Evolutionary conservation across 2,888 invertebrate species (phyloP).

Genomic region (Ametastegia equiseti): DNA sequence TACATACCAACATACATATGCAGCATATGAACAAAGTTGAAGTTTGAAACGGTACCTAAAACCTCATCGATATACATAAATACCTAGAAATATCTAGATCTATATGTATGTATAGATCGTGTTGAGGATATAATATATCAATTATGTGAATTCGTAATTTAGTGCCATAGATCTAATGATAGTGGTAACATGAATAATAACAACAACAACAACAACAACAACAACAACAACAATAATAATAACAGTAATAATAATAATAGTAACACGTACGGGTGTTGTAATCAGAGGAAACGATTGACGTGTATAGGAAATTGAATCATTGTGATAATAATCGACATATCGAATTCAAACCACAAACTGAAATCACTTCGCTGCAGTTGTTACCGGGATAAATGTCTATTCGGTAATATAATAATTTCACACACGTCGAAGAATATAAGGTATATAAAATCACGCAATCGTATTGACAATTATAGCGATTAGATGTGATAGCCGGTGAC

Average conservation of each 20-base stretch:
- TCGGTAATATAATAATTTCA: too few relatives aligned
- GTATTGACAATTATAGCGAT: too few relatives aligned
- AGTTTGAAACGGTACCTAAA: not conserved
- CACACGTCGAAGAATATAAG: too few relatives aligned
- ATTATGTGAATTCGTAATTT: not conserved
- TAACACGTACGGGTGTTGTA: not conserved
- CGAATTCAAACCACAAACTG: not conserved
- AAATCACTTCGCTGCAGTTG: not conserved
- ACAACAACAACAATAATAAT: too few relatives aligned
- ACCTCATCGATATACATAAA: not conserved
- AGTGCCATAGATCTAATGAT: conserved; percentile 7
- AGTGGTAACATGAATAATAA: too few relatives aligned
- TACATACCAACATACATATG: not conserved
- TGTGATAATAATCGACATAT: conserved; percentile 43
- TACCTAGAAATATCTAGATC: not conserved
- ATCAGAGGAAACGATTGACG: not conserved
- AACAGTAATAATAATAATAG: not conserved
- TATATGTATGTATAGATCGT: too few relatives aligned
- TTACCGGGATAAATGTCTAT: too few relatives aligned
- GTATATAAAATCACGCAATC: too few relatives aligned
- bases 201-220: too few relatives aligned
- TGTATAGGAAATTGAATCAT: not conserved
- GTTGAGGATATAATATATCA: too few relatives aligned
- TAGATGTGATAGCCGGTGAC: too few relatives aligned
- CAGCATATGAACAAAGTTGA: not conserved